Evolutionary conservation across 2,113 vertebrate genomes (phyloP).

Genomic region (Embiotoca jacksoni): DNA sequence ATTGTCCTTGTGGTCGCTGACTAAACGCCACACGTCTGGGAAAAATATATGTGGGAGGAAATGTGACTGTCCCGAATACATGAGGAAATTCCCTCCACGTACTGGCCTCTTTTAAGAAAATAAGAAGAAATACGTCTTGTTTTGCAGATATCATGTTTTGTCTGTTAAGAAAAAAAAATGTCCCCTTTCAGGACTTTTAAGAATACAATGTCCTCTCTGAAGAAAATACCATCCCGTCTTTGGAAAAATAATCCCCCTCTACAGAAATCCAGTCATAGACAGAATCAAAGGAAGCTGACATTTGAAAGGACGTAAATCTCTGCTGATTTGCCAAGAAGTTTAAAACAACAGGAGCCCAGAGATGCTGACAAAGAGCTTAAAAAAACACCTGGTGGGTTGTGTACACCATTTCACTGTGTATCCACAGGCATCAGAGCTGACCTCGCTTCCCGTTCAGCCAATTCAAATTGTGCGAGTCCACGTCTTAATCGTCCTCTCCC

Average conservation of each 20-base stretch:
- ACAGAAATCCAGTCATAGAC: background rate
- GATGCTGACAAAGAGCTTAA: constrained; percentile 50
- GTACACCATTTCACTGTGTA: constrained; percentile 16
- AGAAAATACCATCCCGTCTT: constrained; percentile 22
- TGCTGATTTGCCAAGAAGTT: constrained; percentile 36
- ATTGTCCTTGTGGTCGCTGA: constrained; percentile 34
- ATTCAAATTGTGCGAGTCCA: constrained; percentile 2
- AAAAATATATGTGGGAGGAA: constrained; percentile 32
- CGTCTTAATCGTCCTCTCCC: constrained; percentile 5
- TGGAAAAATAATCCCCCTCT: constrained; percentile 40
- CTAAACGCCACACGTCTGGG: constrained; percentile 30
- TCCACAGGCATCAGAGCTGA: constrained; percentile 23
- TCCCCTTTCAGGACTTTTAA: background rate
- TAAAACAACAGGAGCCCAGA: constrained; percentile 33
- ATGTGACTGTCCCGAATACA: constrained; percentile 24
- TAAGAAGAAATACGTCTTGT: background rate
- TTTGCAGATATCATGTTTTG: background rate
- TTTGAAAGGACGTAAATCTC: constrained; percentile 48
- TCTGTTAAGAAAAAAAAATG: background rate
- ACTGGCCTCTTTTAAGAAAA: background rate
- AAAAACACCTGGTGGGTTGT: background rate
- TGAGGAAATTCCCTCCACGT: constrained; percentile 21
- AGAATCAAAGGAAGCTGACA: constrained; percentile 36
- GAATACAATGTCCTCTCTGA: background rate
- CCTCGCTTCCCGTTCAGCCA: constrained; percentile 9